These are phyloP conservation scores for Invenusta paracnida DNA, from an alignment of 2,888 invertebrate genomes.

Conservation along the genomic window DNA sequence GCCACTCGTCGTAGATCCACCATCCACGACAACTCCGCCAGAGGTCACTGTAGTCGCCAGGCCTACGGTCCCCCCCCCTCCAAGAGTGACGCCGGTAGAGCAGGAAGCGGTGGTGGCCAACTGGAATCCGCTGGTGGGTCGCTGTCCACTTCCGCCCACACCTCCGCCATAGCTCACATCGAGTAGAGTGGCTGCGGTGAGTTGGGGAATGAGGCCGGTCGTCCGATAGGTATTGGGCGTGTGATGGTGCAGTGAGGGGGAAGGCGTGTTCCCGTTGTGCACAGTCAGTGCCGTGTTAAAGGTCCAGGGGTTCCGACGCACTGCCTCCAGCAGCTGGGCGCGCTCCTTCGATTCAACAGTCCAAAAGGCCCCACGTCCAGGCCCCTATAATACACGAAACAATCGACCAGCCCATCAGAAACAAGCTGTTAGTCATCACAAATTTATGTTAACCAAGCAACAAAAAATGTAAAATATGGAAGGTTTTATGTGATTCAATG, in stretches of 20 bases:
- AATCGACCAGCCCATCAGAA: no score
- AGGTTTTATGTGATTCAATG: no score
- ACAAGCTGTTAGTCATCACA: no score
- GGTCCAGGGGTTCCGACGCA: constrained; percentile 42
- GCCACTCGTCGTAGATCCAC: neutral
- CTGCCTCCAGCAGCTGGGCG: constrained; percentile 36
- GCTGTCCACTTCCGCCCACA: neutral
- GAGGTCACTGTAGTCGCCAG: neutral
- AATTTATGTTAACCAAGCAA: no score
- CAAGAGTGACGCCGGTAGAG: no score
- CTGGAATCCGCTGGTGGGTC: neutral
- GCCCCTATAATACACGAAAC: constrained; percentile 21
- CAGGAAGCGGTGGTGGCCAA: neutral
- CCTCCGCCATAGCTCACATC: neutral
- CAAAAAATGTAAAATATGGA: no score
- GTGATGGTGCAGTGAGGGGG: neutral
- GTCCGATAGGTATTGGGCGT: neutral
- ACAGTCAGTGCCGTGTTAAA: constrained; percentile 2
- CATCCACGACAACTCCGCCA: neutral
- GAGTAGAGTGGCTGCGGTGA: neutral
- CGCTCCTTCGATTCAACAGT: constrained; percentile 41
- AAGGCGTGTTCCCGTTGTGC: neutral
- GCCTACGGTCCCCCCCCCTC: neutral
- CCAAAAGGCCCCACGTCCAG: constrained; percentile 43
- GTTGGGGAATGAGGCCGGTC: neutral